Base-by-base conservation (phyloP, 2,113 vertebrate genomes). In the Chloebia gouldiae region DNA sequence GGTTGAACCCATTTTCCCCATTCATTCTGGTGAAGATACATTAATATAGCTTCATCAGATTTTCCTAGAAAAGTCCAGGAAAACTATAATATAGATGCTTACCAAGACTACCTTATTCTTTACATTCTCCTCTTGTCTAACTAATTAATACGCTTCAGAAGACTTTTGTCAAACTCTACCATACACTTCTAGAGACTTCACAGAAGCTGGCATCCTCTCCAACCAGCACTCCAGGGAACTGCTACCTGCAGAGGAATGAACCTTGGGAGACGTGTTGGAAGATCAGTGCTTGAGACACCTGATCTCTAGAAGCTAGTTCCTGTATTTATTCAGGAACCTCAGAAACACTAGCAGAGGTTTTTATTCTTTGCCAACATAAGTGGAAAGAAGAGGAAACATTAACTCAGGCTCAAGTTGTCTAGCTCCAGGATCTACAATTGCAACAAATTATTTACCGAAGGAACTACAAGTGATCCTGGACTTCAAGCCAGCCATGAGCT, bases 401-500 rank as follows among this genome's bases (percentile, higher is more conserved):
- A 88, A 88, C 39, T 31, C 28, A 35, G 27, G 17, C 10, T 35
- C 63, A 66, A 56, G 10, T 17, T 24, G 5, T 19, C 33, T 42
- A 42, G 47, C 33, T 81, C n/a, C 85, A 24, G 35, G 73, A 64
- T 18, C 42, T 59, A 63, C 39, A 81, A 25, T 10, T 66, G 12
- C 72, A 84, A 60, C 33, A 31, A 79, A n/a, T 75, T 70, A 54
- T 57, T 90, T 93, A 71, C 45, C 56, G 23, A 50, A 70, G 40
- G 25, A 87, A 18, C 42, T 57, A 18, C 51, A 47, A 71, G 13
- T 22, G 15, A 72, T 76, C 59, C 6, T 5, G 20, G 30, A 51
- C 45, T 66, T 16, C 0, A 0, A n/a, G 20, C 12, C 56, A 88
- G 47, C 47, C 66, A 25, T 5, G 0, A 84, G 13, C 30, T 30